Evolutionary conservation across 2,888 invertebrate species (phyloP), one percentile per base, ranked within the genome.

Genomic region (Isoperla grammatica): DNA sequence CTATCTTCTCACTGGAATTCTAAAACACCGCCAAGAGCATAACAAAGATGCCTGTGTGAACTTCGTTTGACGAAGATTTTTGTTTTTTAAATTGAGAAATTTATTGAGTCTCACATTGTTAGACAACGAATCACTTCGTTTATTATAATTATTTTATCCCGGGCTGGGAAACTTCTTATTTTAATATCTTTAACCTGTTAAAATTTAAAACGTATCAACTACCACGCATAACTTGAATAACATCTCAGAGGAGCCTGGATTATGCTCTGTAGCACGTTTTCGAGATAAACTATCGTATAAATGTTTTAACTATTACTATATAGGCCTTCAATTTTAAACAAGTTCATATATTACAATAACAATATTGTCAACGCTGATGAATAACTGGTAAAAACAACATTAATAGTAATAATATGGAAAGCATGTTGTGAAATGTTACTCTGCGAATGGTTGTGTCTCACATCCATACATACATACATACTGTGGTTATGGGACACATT

Each of bases 331-430:
- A 62, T 62, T 56, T 59, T 56, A 62, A 62, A 56, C 56, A 62
- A 59, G 50, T 62, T 57, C 57, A 48, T 57, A 57, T 57, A 48
- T 54, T 60, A 57, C 58, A 61, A 56, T 63, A 63, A 63, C 63
- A 61, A 63, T 63, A 63, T 63, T 63, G 63, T 63, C 63, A 63
- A 61, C 57, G 61, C 63, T 61, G 61, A 63, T 60, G 56, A 57
- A 46, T 50, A 42, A 37, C 57, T 61, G 54, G 54, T 55, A 55
- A 63, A 58, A 61, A 49, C 35, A 61, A 62, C 13, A 29, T 35
- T 46, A 17, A 48, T 48, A 48, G 22, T 50, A 50, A 53, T 53
- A 46, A 22, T 22, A 46, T 40, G 45, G 56, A 56, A 62, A 62
- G 59, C 56, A 59, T 59, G 29, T 29, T 23, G 35, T 55, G 17